Base-by-base conservation (phyloP, 2,113 vertebrate genomes). In the Bucco capensis region DNA sequence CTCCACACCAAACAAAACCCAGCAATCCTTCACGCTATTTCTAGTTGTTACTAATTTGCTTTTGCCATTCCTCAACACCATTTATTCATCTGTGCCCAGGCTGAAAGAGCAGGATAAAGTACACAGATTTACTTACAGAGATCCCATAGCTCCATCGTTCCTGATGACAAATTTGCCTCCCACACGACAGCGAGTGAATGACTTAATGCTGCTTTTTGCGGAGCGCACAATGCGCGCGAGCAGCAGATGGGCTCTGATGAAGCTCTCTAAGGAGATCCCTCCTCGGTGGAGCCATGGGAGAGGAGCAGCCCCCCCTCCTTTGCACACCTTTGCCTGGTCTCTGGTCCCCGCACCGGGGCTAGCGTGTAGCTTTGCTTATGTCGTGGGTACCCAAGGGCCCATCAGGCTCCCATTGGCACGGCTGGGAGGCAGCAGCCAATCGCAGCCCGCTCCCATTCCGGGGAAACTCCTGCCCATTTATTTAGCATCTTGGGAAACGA, bases 341-440 rank as follows among this genome's bases (percentile, higher is more conserved):
- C 93, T 47, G 61, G 94, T 95, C 91, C 94, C 86, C 89, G 90
- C 89, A 92, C 94, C 74, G 91, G 88, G 96, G 95, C 58, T 88
- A 96, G 97, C 93, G 88, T 96, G 95, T 94, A 97, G 98, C 98
- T 98, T 97, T 96, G 98, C 98, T 98, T 98, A 98, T 99, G 98
- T 98, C 98, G 98, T 98, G 98, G 96, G 97, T 92, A 94, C 96
- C 95, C 89, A 47, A 88, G 9, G 90, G 96, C 96, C 95, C 56
- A 91, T 80, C 97, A 90, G 95, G 97, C 96, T 98, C 96, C 95
- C 97, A 99, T 99, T 99, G 99, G 98, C 97, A 97, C 97, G 96
- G 91, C 93, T 84, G 24, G 70, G 94, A 66, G 80, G 95, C 96
- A 69, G 92, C 92, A 98, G 96, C 99, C 99, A 99, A 99, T 99